Percentiles rank a stretch among this genome's conserved stretches.
These are phyloP conservation scores for Hesperia comma DNA, from an alignment of 2,888 invertebrate species.

Conservation along the genomic window DNA sequence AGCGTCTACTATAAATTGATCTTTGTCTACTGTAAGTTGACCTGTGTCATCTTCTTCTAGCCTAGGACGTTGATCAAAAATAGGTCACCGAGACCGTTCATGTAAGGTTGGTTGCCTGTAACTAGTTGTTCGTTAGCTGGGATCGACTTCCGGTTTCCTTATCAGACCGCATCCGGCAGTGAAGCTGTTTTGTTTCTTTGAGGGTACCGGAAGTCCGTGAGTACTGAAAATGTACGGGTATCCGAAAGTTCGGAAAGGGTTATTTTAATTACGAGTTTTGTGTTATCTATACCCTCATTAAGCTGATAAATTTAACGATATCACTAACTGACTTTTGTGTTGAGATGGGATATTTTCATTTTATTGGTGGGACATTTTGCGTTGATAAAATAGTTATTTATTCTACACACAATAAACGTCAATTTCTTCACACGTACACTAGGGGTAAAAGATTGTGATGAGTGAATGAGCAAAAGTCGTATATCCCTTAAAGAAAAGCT, in stretches of 20 bases:
- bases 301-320: neutral
- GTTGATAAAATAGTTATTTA: no score
- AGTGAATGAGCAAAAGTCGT: neutral
- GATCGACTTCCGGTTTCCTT: constrained; percentile 73
- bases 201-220: constrained; percentile 59
- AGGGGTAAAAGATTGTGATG: no score
- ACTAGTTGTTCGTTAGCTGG: constrained; percentile 71
- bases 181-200: constrained; percentile 64
- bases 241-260: constrained; percentile 30
- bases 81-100: constrained; percentile 4
- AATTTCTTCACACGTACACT: no score
- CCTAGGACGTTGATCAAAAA: neutral
- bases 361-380: no score
- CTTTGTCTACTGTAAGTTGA: constrained; percentile 5
- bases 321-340: no score
- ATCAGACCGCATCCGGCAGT: constrained; percentile 65
- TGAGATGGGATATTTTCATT: no score
- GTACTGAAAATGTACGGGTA: constrained; percentile 19
- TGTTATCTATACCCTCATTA: neutral
- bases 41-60: neutral
- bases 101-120: constrained; percentile 36
- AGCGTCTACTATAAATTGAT: constrained; percentile 8
- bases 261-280: constrained; percentile 27
- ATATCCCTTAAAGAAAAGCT: neutral
- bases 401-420: no score